Conservation (phyloP, 1,140 invertebrate species). For the Aethina tumida region DNA sequence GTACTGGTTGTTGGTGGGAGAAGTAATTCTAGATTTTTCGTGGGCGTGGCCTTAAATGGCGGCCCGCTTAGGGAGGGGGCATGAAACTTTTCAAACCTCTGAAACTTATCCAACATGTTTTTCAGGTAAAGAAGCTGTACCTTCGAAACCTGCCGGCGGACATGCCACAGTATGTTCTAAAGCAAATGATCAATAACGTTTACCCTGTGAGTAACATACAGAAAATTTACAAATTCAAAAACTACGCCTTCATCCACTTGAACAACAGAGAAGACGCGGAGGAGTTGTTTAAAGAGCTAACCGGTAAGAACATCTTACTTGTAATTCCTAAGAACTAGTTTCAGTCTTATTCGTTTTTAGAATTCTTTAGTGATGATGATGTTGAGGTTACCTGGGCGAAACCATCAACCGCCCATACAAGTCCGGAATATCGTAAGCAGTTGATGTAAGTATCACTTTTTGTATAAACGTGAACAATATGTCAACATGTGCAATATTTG, state of each 20-base stretch:
- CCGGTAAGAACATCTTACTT: constrained; percentile 15
- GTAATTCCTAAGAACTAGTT: neutral
- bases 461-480: too few species aligned
- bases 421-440: constrained; percentile 11
- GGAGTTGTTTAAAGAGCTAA: constrained; percentile 34
- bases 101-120: constrained; percentile 13
- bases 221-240: constrained; percentile 40
- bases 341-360: neutral
- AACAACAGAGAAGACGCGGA: constrained; percentile 37
- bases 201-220: constrained; percentile 32
- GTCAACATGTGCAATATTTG: too few species aligned
- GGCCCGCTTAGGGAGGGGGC: neutral
- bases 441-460: too few species aligned
- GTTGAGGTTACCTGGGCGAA: constrained; percentile 13
- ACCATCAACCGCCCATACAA: constrained; percentile 8
- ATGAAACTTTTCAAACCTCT: constrained; percentile 3
- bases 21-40: too few species aligned
- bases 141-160: constrained; percentile 31
- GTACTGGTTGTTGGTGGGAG: neutral
- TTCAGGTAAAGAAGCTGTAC: constrained; percentile 43
- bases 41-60: neutral
- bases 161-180: constrained; percentile 32
- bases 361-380: neutral
- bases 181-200: constrained; percentile 22
- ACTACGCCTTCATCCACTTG: constrained; percentile 44